Percentiles rank a stretch among this genome's conserved stretches.
phyloP scores from a whole-genome alignment of 2,113 vertebrate genomes.

The Pterocles burchelli region DNA sequence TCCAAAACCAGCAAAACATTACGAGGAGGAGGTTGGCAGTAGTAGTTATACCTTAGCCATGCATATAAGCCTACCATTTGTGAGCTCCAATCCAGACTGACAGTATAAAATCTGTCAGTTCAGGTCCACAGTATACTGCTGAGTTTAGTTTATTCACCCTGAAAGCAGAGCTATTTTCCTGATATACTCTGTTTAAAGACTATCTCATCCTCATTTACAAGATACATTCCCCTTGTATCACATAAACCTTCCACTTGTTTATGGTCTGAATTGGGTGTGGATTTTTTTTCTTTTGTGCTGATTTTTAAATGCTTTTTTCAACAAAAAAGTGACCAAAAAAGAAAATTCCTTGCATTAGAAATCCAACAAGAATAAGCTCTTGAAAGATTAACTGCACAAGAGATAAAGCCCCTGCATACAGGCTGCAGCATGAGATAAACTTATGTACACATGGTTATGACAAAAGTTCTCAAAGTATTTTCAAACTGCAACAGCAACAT shows the following conservation, averaged over 20 bases:
- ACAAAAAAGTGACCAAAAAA: not conserved
- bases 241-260: not conserved
- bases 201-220: not conserved
- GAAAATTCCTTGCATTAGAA: not conserved
- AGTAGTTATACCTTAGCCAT: not conserved
- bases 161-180: not conserved
- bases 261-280: not conserved
- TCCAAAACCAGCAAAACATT: not conserved
- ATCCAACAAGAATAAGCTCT: not conserved
- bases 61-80: not conserved
- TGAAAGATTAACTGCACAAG: not conserved
- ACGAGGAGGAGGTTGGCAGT: not conserved
- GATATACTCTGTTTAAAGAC: not conserved
- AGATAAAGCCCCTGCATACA: not conserved
- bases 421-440: not conserved
- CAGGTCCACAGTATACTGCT: not conserved
- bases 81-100: not conserved
- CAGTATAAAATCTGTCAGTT: not conserved
- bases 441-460: not conserved
- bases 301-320: not conserved
- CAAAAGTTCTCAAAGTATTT: not conserved
- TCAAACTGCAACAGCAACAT: not conserved
- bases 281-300: not conserved
- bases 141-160: not conserved
- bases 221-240: not conserved